Percentiles rank a stretch among this genome's conserved stretches.
Evolutionary conservation across 2,888 invertebrate species (phyloP).

Genomic region (Sclerodermus sp.): DNA sequence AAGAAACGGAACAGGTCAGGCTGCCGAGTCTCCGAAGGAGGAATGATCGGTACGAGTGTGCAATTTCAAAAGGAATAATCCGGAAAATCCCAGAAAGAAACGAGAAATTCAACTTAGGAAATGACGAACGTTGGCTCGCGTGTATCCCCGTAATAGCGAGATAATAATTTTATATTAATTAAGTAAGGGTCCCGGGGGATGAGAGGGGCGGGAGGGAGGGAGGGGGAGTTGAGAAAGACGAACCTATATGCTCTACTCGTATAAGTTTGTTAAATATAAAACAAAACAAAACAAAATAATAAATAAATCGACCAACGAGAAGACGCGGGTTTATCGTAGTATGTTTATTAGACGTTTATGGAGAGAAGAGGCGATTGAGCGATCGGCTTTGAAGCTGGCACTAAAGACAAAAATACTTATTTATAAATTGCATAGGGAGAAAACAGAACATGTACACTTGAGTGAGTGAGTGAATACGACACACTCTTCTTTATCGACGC

Average conservation of each 20-base stretch:
- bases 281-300: conserved; percentile 5
- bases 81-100: too few species aligned
- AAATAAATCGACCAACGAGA: conserved; percentile 25
- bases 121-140: too few species aligned
- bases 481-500: too few species aligned
- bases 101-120: too few species aligned
- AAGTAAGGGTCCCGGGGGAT: not conserved
- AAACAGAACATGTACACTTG: too few species aligned
- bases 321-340: conserved; percentile 13
- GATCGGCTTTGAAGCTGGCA: not conserved
- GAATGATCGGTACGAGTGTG: conserved; percentile 1
- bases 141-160: conserved; percentile 23
- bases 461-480: too few species aligned
- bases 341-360: not conserved
- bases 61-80: too few species aligned
- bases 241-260: too few species aligned
- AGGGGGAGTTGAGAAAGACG: too few species aligned
- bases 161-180: conserved; percentile 28
- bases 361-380: conserved; percentile 6
- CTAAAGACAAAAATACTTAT: too few species aligned
- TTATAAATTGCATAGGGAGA: too few species aligned
- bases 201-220: too few species aligned
- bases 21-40: conserved; percentile 9
- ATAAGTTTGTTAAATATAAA: conserved; percentile 14
- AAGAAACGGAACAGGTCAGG: not conserved